Evolutionary conservation across 2,113 vertebrate species (phyloP).

Genomic region (Thymallus thymallus): DNA sequence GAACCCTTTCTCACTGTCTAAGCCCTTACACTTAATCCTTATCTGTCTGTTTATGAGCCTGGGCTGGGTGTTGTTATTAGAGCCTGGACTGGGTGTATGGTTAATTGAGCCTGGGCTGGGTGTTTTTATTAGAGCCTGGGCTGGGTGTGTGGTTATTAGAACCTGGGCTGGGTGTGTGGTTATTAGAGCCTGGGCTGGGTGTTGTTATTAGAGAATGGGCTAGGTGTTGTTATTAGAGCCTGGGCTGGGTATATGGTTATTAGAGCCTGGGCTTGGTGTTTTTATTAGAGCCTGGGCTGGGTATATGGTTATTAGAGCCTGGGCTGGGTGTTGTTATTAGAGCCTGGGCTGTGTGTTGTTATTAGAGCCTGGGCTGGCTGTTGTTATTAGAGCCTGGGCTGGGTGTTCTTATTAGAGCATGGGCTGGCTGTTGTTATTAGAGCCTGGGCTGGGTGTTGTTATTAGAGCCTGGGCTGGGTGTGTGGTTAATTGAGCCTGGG

Average conservation of each 20-base stretch:
- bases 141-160: too few species aligned
- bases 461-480: neutral
- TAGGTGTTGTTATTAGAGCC: too few species aligned
- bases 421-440: too few species aligned
- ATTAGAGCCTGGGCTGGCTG: neutral
- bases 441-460: too few species aligned
- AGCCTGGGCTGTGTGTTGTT: neutral
- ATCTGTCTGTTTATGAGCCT: constrained; percentile 53
- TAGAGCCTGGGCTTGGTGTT: neutral
- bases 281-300: neutral
- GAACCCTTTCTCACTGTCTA: constrained; percentile 50
- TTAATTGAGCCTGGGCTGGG: too few species aligned
- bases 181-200: neutral
- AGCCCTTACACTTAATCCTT: constrained; percentile 62
- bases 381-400: neutral
- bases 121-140: too few species aligned
- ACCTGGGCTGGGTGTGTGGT: too few species aligned
- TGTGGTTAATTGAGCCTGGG: too few species aligned
- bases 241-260: too few species aligned
- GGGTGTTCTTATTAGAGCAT: neutral
- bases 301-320: too few species aligned
- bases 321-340: too few species aligned
- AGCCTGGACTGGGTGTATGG: neutral
- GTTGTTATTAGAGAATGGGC: too few species aligned
- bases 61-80: neutral